A percentile compares a stretch with the other conserved stretches of the same genome.
Evolutionary conservation across 2,113 vertebrate genomes (phyloP).

Genomic region (Saccopteryx leptura): DNA sequence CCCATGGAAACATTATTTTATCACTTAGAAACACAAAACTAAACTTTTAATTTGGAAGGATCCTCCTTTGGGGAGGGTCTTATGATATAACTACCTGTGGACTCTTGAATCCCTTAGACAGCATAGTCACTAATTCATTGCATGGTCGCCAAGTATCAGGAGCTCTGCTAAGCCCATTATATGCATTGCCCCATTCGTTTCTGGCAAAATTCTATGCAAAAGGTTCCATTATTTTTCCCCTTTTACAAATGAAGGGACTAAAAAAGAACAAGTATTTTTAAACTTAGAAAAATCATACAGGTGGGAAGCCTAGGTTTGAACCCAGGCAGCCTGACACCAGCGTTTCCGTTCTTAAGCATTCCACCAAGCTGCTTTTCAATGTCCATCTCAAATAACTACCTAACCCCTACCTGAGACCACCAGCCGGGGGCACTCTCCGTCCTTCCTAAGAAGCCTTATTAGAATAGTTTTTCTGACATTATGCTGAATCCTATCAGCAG

Average conservation of each 20-base stretch:
- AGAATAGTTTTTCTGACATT: not conserved
- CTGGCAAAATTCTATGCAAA: constrained; percentile 2
- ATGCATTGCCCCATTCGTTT: not conserved
- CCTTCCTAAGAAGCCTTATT: not conserved
- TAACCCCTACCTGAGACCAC: not conserved
- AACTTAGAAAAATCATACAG: constrained; percentile 3
- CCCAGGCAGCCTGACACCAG: not conserved
- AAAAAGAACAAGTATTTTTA: not conserved
- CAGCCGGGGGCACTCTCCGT: not conserved
- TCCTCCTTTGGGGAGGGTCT: not conserved
- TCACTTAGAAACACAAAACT: not conserved
- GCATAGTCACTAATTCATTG: not conserved
- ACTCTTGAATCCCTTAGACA: not conserved
- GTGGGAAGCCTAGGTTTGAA: not conserved
- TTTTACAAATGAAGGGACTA: not conserved
- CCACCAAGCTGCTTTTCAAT: not conserved
- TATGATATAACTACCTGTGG: not conserved
- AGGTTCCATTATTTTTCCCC: not conserved
- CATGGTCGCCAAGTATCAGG: not conserved
- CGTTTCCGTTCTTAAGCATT: not conserved
- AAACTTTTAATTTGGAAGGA: not conserved
- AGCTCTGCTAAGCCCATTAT: not conserved
- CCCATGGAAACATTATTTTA: not conserved
- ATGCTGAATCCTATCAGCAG: not conserved
- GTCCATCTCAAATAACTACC: not conserved